Percentiles rank a stretch among this genome's conserved stretches.
phyloP scores from a whole-genome alignment of 2,113 vertebrate genomes.

The Phalacrocorax carbo region DNA sequence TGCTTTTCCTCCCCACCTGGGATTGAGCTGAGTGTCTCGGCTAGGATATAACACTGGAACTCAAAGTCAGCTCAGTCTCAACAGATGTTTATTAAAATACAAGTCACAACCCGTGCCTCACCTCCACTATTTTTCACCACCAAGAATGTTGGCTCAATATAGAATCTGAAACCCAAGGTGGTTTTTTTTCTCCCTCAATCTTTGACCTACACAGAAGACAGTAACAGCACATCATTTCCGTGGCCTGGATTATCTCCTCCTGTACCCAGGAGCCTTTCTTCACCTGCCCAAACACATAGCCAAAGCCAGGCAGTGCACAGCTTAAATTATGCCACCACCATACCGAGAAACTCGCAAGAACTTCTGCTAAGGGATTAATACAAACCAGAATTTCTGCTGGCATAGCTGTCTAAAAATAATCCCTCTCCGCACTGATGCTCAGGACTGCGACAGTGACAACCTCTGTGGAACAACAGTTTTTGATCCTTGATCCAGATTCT shows the following conservation, averaged over 20 bases:
- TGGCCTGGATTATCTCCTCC: background rate
- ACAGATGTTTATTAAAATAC: background rate
- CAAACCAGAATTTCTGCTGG: background rate
- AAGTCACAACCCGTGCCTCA: background rate
- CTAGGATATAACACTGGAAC: background rate
- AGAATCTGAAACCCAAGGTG: too few species aligned
- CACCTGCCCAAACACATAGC: background rate
- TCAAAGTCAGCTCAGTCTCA: background rate
- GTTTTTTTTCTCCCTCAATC: background rate
- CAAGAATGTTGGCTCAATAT: background rate
- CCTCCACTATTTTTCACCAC: background rate
- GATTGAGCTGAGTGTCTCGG: background rate
- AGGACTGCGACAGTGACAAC: background rate
- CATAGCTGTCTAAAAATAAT: background rate
- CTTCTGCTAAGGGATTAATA: background rate
- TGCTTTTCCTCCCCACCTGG: background rate
- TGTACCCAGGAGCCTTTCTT: background rate
- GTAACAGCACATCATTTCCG: accelerated
- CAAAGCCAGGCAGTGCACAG: background rate
- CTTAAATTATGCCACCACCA: background rate
- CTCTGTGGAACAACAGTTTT: background rate
- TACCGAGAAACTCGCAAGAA: background rate
- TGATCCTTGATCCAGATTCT: background rate
- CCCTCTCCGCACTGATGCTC: background rate
- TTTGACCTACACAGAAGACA: background rate